phyloP scores from a whole-genome alignment of 1,140 invertebrate species.

The Bombus affinis region DNA sequence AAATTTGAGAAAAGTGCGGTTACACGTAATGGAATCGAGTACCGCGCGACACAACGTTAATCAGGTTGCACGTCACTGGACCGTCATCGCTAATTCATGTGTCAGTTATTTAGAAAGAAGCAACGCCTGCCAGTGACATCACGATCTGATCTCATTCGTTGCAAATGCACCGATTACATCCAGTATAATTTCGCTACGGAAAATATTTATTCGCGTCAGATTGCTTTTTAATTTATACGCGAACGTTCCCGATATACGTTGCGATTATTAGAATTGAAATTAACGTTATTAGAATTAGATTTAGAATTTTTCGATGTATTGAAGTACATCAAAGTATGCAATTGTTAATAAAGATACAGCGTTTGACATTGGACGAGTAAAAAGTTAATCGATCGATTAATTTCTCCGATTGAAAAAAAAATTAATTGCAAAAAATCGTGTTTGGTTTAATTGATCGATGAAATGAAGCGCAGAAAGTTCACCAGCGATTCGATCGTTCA shows the following conservation, averaged over 20 bases:
- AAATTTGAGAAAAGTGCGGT: conserved; percentile 37
- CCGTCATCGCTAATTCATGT: conserved; percentile 38
- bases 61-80: not conserved
- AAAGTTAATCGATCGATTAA: too few relatives aligned
- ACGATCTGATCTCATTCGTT: conserved; percentile 44
- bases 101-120: conserved; percentile 28
- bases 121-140: conserved; percentile 20
- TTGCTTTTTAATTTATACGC: not conserved
- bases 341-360: too few relatives aligned
- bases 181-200: not conserved
- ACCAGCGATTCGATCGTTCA: too few relatives aligned
- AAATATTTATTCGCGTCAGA: not conserved
- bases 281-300: too few relatives aligned
- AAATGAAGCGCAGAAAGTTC: too few relatives aligned
- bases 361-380: too few relatives aligned
- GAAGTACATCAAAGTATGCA: too few relatives aligned
- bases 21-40: not conserved
- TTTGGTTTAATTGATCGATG: too few relatives aligned
- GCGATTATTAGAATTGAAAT: too few relatives aligned
- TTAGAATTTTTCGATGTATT: accelerated
- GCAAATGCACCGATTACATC: not conserved
- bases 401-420: too few relatives aligned
- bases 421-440: too few relatives aligned
- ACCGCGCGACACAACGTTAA: conserved; percentile 7
- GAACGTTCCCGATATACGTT: not conserved